Conservation (phyloP, 2,888 invertebrate genomes). For the Leucophora obtusa region DNA sequence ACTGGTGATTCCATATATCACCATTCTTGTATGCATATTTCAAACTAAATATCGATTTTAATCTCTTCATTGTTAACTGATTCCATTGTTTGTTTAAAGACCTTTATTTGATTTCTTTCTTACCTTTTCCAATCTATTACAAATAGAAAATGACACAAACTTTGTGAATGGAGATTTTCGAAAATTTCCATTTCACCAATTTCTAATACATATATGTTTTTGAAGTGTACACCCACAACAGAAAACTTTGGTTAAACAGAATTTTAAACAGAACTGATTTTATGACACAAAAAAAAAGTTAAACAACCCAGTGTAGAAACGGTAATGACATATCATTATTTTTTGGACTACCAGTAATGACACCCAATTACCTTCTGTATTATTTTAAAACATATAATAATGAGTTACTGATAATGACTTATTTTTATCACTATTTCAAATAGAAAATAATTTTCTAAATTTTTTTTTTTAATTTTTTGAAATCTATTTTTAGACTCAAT, state of each 20-base stretch:
- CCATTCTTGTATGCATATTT: no score
- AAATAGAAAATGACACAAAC: background rate
- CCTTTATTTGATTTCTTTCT: background rate
- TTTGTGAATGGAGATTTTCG: background rate
- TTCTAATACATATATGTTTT: background rate
- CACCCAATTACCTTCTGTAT: no score
- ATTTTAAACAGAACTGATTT: background rate
- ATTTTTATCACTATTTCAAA: no score
- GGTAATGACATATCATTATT: no score
- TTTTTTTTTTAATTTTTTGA: no score
- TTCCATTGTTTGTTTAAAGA: background rate
- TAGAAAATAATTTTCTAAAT: no score
- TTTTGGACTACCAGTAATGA: no score
- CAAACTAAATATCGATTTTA: background rate
- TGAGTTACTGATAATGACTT: no score
- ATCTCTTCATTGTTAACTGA: background rate
- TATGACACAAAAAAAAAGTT: background rate
- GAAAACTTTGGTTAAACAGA: background rate
- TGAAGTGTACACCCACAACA: background rate
- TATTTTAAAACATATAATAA: no score
- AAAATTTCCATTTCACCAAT: constrained; percentile 3
- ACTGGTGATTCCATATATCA: no score
- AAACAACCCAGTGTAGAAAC: no score
- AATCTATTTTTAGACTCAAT: no score
- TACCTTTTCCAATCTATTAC: background rate